Conservation (phyloP, 2,888 invertebrate genomes). For the Onthophagus sagittarius region DNA sequence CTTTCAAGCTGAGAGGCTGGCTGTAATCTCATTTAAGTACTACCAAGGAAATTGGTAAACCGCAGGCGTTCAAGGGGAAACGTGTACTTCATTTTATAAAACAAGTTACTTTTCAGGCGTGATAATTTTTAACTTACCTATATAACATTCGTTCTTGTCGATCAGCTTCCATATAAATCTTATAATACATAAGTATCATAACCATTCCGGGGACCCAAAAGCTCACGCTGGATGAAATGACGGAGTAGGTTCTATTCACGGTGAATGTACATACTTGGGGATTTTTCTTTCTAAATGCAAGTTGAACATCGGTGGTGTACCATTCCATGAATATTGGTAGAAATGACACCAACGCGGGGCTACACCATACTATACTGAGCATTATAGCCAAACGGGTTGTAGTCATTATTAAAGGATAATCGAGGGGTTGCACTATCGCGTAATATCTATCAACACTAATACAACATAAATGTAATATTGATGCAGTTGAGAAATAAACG, state of each 20-base stretch:
- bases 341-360: slow-evolving; percentile 88
- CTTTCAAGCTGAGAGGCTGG: too few relatives aligned
- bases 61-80: too few relatives aligned
- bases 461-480: slow-evolving; percentile 90
- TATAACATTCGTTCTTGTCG: slow-evolving; percentile 80
- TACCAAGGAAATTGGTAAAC: too few relatives aligned
- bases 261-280: slow-evolving; percentile 77
- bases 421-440: slow-evolving; percentile 89
- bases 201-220: slow-evolving; percentile 93
- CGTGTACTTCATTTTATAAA: too few relatives aligned
- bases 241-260: slow-evolving; percentile 82
- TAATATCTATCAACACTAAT: slow-evolving; percentile 85
- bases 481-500: slow-evolving; percentile 91
- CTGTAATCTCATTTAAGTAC: too few relatives aligned
- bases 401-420: slow-evolving; percentile 92
- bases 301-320: slow-evolving; percentile 84
- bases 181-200: slow-evolving; percentile 90
- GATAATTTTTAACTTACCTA: slow-evolving; percentile 56
- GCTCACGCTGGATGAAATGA: slow-evolving; percentile 85
- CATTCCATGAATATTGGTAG: slow-evolving; percentile 93
- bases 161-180: slow-evolving; percentile 81
- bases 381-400: slow-evolving; percentile 73
- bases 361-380: slow-evolving; percentile 87
- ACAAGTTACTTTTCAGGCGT: background rate
- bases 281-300: slow-evolving; percentile 62